phyloP scores from a whole-genome alignment of 37 sponge, comb jelly and placozoan species.

The Petrosia ficiformis region DNA sequence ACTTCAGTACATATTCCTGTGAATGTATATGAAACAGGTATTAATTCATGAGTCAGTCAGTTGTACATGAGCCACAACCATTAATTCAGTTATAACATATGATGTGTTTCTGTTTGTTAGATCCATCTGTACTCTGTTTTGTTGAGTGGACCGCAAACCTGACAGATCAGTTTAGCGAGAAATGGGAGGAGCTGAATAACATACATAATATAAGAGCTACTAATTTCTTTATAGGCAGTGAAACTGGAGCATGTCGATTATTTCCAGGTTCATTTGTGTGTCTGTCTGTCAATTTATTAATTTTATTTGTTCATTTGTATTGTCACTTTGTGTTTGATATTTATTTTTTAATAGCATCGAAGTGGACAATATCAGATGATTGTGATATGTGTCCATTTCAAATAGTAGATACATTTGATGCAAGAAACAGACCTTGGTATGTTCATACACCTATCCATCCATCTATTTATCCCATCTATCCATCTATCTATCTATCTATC shows the following conservation, averaged over 20 bases:
- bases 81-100: neutral
- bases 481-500: neutral
- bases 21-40: slow-evolving; percentile 28
- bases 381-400: slow-evolving; percentile 28
- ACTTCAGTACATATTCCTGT: slow-evolving; percentile 26
- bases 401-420: slow-evolving; percentile 35
- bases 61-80: too few species aligned
- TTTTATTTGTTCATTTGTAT: neutral
- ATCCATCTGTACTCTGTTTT: slow-evolving; percentile 22
- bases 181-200: neutral
- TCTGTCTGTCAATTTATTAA: too few species aligned
- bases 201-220: neutral
- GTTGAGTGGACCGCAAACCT: slow-evolving; percentile 39
- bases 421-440: slow-evolving; percentile 37
- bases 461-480: neutral
- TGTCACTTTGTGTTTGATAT: neutral
- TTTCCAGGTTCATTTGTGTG: slow-evolving; percentile 43
- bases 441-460: neutral
- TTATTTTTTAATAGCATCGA: slow-evolving; percentile 10
- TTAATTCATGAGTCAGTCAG: too few species aligned
- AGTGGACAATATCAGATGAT: slow-evolving; percentile 15
- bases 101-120: neutral
- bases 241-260: slow-evolving; percentile 1
- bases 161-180: neutral
- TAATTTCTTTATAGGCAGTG: slow-evolving; percentile 26